Base-by-base conservation (phyloP, 2,888 invertebrate species). In the Lucinisca nassula region DNA sequence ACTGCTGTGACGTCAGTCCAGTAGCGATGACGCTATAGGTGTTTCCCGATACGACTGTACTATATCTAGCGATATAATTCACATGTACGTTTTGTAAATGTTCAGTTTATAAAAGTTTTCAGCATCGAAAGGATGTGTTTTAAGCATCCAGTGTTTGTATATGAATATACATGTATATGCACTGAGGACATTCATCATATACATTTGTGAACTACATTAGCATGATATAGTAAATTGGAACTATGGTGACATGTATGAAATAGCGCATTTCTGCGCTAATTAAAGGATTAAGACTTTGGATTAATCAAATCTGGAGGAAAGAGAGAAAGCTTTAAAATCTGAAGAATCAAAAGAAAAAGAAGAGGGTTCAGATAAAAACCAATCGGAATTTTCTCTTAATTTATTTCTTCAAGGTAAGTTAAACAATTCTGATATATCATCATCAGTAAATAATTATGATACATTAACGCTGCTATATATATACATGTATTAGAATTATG, bases 31-130 rank as follows among this genome's bases (percentile, higher is more conserved):
- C 90, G 90, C 85, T 76, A 74, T 77, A 76, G 89, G 90, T 87
- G 90, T 90, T 90, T 87, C 90, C 89, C 89, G 85, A 90, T 85
- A 87, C 85, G 67, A 87, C 72, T 76, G 87, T 84, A 87, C 85
- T 90, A 90, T 80, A 72, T 82, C 30, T 35, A 67, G 67, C 67
- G 2, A 32, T 67, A 35, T 67, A 67, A n/a, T 35, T 67, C 35
- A 67, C 67, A 67, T 67, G 67, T 67, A 67, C 67, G 67, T 67
- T 67, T 67, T 67, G 67, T 30, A 21, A 67, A 67, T 67, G 35
- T 21, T 67, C 67, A 67, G 67, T 67, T 67, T 67, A 67, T 67
- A 67, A 67, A 67, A 30, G 67, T 35, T 67, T 24, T 35, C 67
- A 35, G 67, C 4, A 35, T 17, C 10, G 67, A 35, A 35, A 67